Conservation (phyloP, 1,140 invertebrate genomes). For the Drosophila pectinifera region DNA sequence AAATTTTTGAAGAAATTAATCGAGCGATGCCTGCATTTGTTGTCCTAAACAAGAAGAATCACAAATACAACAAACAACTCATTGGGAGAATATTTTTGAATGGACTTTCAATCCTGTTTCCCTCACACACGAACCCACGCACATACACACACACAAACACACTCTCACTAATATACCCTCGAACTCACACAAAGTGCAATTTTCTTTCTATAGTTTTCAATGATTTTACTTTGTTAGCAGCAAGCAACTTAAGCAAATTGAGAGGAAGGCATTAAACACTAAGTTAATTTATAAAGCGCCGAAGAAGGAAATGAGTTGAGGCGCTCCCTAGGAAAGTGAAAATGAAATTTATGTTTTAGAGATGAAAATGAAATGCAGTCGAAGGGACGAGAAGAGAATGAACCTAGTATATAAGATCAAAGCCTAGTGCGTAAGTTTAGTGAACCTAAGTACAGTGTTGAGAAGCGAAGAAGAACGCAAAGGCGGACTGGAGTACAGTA, state of each 20-base stretch:
- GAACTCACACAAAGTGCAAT: conserved; percentile 67
- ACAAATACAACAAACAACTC: conserved; percentile 56
- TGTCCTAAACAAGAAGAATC: conserved; percentile 51
- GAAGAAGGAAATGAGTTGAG: conserved; percentile 8
- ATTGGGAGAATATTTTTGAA: conserved; percentile 30
- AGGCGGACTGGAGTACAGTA: conserved; percentile 8
- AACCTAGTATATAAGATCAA: conserved; percentile 75
- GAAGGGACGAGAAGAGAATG: conserved; percentile 30
- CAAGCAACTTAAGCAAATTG: conserved; percentile 59
- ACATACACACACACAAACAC: conserved; percentile 4
- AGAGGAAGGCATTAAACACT: conserved; percentile 53
- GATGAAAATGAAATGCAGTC: conserved; percentile 25
- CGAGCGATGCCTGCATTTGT: conserved; percentile 43
- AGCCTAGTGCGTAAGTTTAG: conserved; percentile 71
- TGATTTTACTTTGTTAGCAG: conserved; percentile 52
- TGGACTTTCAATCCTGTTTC: conserved; percentile 32
- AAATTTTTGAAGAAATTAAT: conserved; percentile 34
- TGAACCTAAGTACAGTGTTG: conserved; percentile 64
- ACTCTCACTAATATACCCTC: conserved; percentile 16
- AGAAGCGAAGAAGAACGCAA: conserved; percentile 39
- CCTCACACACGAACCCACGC: background rate
- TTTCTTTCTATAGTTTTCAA: conserved; percentile 51
- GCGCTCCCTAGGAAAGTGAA: conserved; percentile 42
- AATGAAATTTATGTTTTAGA: conserved; percentile 53
- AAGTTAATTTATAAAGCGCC: conserved; percentile 59